A percentile compares a stretch with the other conserved stretches of the same genome.
phyloP scores from a whole-genome alignment of 37 sponge, comb jelly and placozoan genomes.

The Agelas oroides region DNA sequence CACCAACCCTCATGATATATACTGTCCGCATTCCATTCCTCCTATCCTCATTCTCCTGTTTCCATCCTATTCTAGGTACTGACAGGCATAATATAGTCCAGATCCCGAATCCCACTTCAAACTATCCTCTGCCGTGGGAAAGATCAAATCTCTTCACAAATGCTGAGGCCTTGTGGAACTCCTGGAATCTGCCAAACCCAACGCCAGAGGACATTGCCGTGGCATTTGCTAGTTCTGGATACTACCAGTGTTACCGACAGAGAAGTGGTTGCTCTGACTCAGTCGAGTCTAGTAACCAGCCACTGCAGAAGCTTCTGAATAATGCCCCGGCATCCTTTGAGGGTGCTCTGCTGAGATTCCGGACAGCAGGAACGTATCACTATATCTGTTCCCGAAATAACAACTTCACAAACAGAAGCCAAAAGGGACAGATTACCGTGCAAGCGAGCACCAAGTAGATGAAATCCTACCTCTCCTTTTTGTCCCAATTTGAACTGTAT shows the following conservation, averaged over 20 bases:
- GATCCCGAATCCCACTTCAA: constrained; percentile 65
- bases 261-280: constrained; percentile 41
- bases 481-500: too few relatives aligned
- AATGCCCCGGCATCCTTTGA: constrained; percentile 92
- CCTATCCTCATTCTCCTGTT: too few relatives aligned
- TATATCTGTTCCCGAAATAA: constrained; percentile 98
- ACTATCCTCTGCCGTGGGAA: constrained; percentile 93
- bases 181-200: background rate
- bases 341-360: constrained; percentile 84
- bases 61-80: too few relatives aligned
- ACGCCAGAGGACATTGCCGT: constrained; percentile 61
- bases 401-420: constrained; percentile 98
- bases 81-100: constrained; percentile 91
- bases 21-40: background rate
- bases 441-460: background rate
- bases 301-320: constrained; percentile 85
- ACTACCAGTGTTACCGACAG: constrained; percentile 68
- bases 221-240: constrained; percentile 79
- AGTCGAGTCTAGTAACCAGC: constrained; percentile 40
- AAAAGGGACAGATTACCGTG: constrained; percentile 90
- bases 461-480: too few relatives aligned
- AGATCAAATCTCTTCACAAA: constrained; percentile 75
- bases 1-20: too few relatives aligned
- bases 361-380: constrained; percentile 54
- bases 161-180: constrained; percentile 69